Conservation (phyloP, 1,140 invertebrate species). For the Oreohelix idahoensis region DNA sequence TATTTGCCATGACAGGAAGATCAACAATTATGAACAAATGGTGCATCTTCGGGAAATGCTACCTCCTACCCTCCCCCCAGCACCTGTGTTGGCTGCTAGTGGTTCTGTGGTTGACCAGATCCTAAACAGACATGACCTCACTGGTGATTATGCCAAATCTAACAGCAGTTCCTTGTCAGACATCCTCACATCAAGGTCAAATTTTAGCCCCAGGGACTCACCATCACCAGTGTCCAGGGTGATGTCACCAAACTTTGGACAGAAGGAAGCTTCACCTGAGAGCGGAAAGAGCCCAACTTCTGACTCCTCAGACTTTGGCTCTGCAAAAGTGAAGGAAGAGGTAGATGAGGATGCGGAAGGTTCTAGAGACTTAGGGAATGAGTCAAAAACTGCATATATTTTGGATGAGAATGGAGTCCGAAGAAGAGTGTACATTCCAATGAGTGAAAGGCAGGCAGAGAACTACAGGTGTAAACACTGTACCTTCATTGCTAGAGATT, state of each 20-base stretch:
- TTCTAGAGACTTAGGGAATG: not conserved
- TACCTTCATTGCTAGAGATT: slow-evolving; percentile 50
- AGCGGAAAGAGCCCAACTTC: slow-evolving; percentile 19
- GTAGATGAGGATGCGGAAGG: slow-evolving; percentile 11
- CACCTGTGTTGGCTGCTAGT: not conserved
- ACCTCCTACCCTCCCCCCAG: slow-evolving; percentile 27
- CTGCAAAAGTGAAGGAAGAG: slow-evolving; percentile 27
- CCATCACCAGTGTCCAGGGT: not conserved
- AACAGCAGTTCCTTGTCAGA: not conserved
- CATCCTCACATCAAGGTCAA: not conserved
- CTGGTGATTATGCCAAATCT: not conserved
- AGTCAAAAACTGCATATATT: slow-evolving; percentile 7
- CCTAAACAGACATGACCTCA: not conserved
- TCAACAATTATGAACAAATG: slow-evolving; percentile 48
- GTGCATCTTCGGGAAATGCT: slow-evolving; percentile 21
- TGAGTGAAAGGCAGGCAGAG: slow-evolving; percentile 41
- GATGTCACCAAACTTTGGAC: not conserved
- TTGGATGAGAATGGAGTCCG: slow-evolving; percentile 36
- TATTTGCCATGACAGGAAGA: slow-evolving; percentile 57
- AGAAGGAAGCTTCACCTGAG: slow-evolving; percentile 3
- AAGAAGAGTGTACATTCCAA: slow-evolving; percentile 33
- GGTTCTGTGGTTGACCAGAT: slow-evolving; percentile 30
- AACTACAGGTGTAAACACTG: slow-evolving; percentile 49
- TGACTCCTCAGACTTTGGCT: slow-evolving; percentile 23
- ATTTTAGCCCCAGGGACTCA: not conserved